These are phyloP conservation scores for Cheilosia urbana DNA, from an alignment of 2,888 invertebrate species.

Conservation along the genomic window DNA sequence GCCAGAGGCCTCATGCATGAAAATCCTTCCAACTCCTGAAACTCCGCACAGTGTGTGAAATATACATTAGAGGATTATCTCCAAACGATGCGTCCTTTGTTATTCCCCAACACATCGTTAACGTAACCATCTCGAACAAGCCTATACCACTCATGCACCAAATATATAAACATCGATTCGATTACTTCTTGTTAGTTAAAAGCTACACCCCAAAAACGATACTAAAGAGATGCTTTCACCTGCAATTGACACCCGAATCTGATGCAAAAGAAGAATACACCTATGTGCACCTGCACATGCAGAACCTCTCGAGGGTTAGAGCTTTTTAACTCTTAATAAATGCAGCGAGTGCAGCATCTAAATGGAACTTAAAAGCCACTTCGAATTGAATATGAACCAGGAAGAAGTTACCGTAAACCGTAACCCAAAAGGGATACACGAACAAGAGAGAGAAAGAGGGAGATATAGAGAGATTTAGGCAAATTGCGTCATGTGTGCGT, in stretches of 20 bases:
- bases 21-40: slow-evolving; percentile 50
- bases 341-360: slow-evolving; percentile 47
- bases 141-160: slow-evolving; percentile 33
- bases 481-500: background rate
- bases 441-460: background rate
- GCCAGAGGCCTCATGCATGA: slow-evolving; percentile 25
- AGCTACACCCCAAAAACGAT: slow-evolving; percentile 52
- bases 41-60: slow-evolving; percentile 35
- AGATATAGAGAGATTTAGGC: background rate
- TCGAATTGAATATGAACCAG: slow-evolving; percentile 64
- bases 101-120: slow-evolving; percentile 49
- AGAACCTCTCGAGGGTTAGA: background rate
- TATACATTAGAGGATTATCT: slow-evolving; percentile 64
- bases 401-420: slow-evolving; percentile 18
- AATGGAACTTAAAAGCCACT: slow-evolving; percentile 60
- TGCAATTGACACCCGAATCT: slow-evolving; percentile 51
- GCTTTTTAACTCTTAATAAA: slow-evolving; percentile 49
- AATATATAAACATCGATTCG: slow-evolving; percentile 42
- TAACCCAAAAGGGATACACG: background rate
- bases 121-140: slow-evolving; percentile 35
- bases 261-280: slow-evolving; percentile 6
- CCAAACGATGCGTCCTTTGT: slow-evolving; percentile 61
- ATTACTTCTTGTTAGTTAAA: slow-evolving; percentile 73
- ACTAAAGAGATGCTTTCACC: slow-evolving; percentile 50
- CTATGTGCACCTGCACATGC: background rate